phyloP scores from a whole-genome alignment of 30 jellyfish, hydroid and myxozoan species.

The Nemopilema nomurai region DNA sequence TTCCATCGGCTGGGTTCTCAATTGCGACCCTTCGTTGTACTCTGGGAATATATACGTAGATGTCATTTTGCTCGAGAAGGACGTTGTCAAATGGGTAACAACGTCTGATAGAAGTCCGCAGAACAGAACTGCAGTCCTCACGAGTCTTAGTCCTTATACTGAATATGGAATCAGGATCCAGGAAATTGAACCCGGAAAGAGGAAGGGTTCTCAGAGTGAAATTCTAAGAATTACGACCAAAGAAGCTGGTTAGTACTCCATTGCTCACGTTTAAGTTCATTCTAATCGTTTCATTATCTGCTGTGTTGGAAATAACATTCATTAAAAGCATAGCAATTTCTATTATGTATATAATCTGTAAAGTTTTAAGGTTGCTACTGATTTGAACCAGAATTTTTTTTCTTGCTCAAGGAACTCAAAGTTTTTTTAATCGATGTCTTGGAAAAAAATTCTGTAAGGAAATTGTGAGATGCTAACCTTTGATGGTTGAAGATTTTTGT shows the following conservation, averaged over 20 bases:
- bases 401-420: too few species aligned
- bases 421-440: too few species aligned
- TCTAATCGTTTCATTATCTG: neutral
- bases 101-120: constrained; percentile 9
- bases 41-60: constrained; percentile 24
- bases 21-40: constrained; percentile 11
- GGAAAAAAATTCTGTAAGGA: too few species aligned
- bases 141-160: constrained; percentile 21
- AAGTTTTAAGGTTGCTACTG: too few species aligned
- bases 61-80: constrained; percentile 14
- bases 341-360: too few species aligned
- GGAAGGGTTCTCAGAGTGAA: constrained; percentile 29
- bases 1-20: constrained; percentile 27
- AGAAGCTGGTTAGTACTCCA: constrained; percentile 19
- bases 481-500: too few species aligned
- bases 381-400: too few species aligned
- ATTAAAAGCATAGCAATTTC: too few species aligned
- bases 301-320: too few species aligned
- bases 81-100: neutral
- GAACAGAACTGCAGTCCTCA: neutral
- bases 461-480: too few species aligned
- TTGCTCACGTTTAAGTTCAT: neutral
- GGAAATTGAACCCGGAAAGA: constrained; percentile 12
- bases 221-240: neutral
- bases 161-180: constrained; percentile 32